These are phyloP conservation scores for Sarcophaga rosellei DNA, from an alignment of 2,888 invertebrate genomes.

Conservation along the genomic window DNA sequence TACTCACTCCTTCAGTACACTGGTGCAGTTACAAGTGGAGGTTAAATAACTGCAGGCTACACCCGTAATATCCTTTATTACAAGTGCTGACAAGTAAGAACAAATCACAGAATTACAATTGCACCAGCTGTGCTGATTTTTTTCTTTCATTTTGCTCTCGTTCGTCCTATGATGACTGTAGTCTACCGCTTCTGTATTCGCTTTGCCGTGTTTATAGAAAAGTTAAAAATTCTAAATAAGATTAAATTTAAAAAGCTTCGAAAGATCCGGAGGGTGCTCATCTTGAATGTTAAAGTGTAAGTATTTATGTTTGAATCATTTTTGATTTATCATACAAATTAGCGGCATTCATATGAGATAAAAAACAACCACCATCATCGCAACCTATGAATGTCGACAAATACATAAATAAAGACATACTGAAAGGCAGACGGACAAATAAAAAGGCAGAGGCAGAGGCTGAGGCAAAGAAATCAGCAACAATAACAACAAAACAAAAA, in stretches of 20 bases:
- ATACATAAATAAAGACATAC: constrained; percentile 43
- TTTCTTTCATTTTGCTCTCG: constrained; percentile 13
- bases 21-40: constrained; percentile 63
- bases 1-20: constrained; percentile 34
- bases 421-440: neutral
- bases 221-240: constrained; percentile 66
- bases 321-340: constrained; percentile 67
- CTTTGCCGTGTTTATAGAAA: constrained; percentile 54
- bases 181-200: neutral
- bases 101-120: constrained; percentile 60
- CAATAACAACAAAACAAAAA: constrained; percentile 34
- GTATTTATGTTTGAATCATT: constrained; percentile 18
- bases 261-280: constrained; percentile 62
- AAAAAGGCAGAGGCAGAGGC: neutral
- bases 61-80: constrained; percentile 51
- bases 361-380: constrained; percentile 41
- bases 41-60: constrained; percentile 63
- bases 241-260: constrained; percentile 63
- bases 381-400: constrained; percentile 12
- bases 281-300: constrained; percentile 2
- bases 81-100: constrained; percentile 58
- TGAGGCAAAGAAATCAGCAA: neutral
- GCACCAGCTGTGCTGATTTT: constrained; percentile 65
- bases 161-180: constrained; percentile 43
- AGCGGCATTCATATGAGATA: constrained; percentile 61